Evolutionary conservation across 2,113 vertebrate species (phyloP), one percentile per base, ranked within the genome.

Genomic region (Mastomys natalensis): DNA sequence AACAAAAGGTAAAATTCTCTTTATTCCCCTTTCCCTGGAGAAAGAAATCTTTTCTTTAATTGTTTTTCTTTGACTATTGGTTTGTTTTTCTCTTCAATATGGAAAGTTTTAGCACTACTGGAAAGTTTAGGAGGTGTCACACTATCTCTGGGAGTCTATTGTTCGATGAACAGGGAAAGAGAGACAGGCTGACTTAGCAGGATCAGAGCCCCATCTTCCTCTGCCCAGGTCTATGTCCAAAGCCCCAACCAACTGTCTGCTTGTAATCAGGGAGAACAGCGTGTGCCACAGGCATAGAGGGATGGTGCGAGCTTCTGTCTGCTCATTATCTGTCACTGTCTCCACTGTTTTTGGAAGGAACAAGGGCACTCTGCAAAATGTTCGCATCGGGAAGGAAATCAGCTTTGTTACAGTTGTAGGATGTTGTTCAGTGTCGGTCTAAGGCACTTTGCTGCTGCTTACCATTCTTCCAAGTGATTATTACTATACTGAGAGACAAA

Each of bases 81-180:
- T 82, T 90, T 88, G n/a, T 92, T 87, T 90, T 87, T 90, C 43
- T 48, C 80, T 88, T 92, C 60, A 87, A 40, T 86, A 48, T 96
- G 95, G 95, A 96, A 98, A 96, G 84, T 97, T 96, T 95, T 64
- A 82, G 37, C 87, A 16, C 89, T 80, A 93, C 34, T 96, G 96
- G 93, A 92, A 96, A 96, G 70, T 96, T 97, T 60, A 58, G 48
- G 53, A 11, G 55, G 43, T n/a, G 48, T 78, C 87, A n/a, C n/a
- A 91, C 78, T 96, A 60, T 93, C 58, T n/a, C 24, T 40, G 22
- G 43, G 11, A 92, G 53, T 84, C 55, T 60, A 21, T 91, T 97
- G 53, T 95, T 73, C 60, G 70, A 93, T 55, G 60, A 86, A 37
- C 8, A n/a, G 60, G 82, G 77, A 78, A 45, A 80, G 76, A 77